Evolutionary conservation across 2,797 vertebrate species (phyloP).

Genomic region (Merluccius polli): DNA sequence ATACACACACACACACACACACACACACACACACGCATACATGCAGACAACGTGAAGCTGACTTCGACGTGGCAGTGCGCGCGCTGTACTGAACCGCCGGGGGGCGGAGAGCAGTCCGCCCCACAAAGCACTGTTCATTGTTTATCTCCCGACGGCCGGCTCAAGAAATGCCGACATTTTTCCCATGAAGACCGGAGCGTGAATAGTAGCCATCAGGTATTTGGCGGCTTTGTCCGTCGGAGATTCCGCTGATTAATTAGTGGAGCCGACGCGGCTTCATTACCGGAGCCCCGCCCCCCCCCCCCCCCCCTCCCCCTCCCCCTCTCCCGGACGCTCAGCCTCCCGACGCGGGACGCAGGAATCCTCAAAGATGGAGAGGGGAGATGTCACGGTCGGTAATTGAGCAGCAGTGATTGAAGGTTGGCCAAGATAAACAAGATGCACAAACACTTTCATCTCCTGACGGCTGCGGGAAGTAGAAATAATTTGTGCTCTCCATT

Average conservation of each 20-base stretch:
- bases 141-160: slow-evolving; percentile 42
- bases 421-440: slow-evolving; percentile 39
- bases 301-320: too few species aligned
- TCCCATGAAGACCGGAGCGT: slow-evolving; percentile 28
- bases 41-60: too few species aligned
- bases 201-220: too few species aligned
- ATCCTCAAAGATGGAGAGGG: too few species aligned
- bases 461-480: slow-evolving; percentile 30
- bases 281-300: too few species aligned
- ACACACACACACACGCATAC: slow-evolving; percentile 10
- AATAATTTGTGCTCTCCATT: slow-evolving; percentile 39
- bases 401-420: slow-evolving; percentile 35
- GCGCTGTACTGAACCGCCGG: too few species aligned
- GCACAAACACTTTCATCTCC: slow-evolving; percentile 48
- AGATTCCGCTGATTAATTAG: slow-evolving; percentile 43
- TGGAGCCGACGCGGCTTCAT: slow-evolving; percentile 52
- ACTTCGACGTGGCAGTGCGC: too few species aligned
- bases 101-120: too few species aligned
- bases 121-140: slow-evolving; percentile 33
- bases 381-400: too few species aligned
- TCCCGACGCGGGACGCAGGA: too few species aligned
- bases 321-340: too few species aligned
- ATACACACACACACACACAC: too few species aligned
- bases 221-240: slow-evolving; percentile 4
- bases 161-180: slow-evolving; percentile 61